A percentile compares a stretch with the other conserved stretches of the same genome.
These are phyloP conservation scores for Leucophenga varia DNA, from an alignment of 1,140 invertebrate species.

Conservation along the genomic window DNA sequence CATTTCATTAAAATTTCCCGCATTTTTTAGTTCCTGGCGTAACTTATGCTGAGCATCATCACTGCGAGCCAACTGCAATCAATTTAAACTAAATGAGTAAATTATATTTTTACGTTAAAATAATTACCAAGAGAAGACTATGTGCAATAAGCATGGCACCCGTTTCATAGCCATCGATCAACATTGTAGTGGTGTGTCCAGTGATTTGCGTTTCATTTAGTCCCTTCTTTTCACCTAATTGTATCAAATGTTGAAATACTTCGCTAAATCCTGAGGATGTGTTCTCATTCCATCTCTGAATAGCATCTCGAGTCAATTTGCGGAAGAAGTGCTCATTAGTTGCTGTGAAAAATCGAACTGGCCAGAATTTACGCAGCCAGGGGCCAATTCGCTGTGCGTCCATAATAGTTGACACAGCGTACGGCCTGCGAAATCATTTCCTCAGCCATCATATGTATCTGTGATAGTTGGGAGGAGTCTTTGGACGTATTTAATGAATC, in stretches of 20 bases:
- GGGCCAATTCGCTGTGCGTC: constrained; percentile 11
- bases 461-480: no score
- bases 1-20: background rate
- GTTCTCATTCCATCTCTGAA: background rate
- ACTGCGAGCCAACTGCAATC: constrained; percentile 10
- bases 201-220: constrained; percentile 16
- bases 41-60: constrained; percentile 15
- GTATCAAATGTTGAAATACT: constrained; percentile 13
- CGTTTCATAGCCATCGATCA: constrained; percentile 21
- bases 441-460: constrained; percentile 8
- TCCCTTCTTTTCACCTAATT: constrained; percentile 13
- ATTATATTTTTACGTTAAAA: background rate
- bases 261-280: background rate
- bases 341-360: constrained; percentile 12
- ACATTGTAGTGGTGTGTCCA: constrained; percentile 18
- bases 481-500: background rate
- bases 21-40: constrained; percentile 3
- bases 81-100: no score
- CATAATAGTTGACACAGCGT: constrained; percentile 13
- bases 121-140: constrained; percentile 14
- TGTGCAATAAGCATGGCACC: constrained; percentile 15
- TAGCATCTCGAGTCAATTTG: constrained; percentile 2
- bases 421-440: constrained; percentile 7
- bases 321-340: constrained; percentile 9
- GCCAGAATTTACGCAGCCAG: constrained; percentile 8